Evolutionary conservation across 2,113 vertebrate genomes (phyloP).

Genomic region (Cinclus mexicanus): DNA sequence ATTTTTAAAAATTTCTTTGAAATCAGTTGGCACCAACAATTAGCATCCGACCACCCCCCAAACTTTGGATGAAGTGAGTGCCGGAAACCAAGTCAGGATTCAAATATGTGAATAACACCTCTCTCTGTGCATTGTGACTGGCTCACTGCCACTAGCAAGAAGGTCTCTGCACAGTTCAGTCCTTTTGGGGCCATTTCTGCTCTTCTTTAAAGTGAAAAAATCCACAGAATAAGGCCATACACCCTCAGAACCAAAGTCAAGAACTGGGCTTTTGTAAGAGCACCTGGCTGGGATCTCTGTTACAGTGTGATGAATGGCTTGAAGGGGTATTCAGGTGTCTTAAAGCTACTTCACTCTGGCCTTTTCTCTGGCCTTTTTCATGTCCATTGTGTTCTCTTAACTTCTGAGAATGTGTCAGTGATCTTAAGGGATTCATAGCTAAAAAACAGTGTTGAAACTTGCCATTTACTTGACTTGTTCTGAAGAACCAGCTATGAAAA

Average conservation of each 20-base stretch:
- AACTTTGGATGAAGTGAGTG: background rate
- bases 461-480: background rate
- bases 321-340: background rate
- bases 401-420: background rate
- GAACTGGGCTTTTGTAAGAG: background rate
- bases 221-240: background rate
- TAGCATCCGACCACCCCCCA: conserved; percentile 4
- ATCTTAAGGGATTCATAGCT: background rate
- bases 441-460: background rate
- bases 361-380: background rate
- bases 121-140: background rate
- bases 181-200: background rate
- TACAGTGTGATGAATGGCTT: background rate
- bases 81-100: background rate
- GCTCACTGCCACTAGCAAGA: background rate
- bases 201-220: background rate
- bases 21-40: conserved; percentile 46
- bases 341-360: background rate
- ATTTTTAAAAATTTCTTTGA: conserved; percentile 24
- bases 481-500: conserved; percentile 1
- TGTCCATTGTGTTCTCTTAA: background rate
- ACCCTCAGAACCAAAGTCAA: background rate
- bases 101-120: conserved; percentile 22
- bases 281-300: background rate
- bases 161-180: background rate